These are phyloP conservation scores for Trachelus iudaicus DNA, from an alignment of 2,888 invertebrate genomes.

Conservation along the genomic window DNA sequence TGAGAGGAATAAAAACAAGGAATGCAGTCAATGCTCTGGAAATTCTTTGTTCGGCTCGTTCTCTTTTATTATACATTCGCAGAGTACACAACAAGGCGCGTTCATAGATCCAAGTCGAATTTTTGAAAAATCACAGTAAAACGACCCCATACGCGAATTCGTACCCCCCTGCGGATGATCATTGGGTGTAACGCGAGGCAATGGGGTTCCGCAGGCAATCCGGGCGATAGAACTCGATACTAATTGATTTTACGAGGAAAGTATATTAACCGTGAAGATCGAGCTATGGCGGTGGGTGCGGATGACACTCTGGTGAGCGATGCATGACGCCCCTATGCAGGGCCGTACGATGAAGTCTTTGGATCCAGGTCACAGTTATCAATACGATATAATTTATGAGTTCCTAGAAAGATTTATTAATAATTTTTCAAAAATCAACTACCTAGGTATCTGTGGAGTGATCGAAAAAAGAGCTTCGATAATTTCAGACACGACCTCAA, in stretches of 20 bases:
- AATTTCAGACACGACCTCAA: neutral
- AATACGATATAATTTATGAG: neutral
- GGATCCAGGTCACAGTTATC: neutral
- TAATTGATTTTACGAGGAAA: conserved; percentile 55
- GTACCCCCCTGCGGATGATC: conserved; percentile 18
- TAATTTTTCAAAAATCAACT: neutral
- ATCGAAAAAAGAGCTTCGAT: neutral
- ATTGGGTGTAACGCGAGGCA: conserved; percentile 20
- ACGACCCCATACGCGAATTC: neutral
- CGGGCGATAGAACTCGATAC: conserved; percentile 46
- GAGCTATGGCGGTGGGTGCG: conserved; percentile 37
- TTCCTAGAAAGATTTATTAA: neutral
- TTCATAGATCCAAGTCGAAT: neutral
- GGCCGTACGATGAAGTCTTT: conserved; percentile 8
- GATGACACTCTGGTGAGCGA: conserved; percentile 50
- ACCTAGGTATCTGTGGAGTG: neutral
- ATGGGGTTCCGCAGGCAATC: conserved; percentile 1
- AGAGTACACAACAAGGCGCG: neutral
- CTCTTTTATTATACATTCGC: neutral
- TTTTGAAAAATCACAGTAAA: neutral
- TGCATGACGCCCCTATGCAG: conserved; percentile 55
- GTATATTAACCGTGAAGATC: conserved; percentile 59
- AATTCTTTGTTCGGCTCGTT: neutral
- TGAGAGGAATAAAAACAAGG: neutral
- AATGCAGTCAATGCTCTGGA: neutral